Conservation (phyloP, 2,888 invertebrate genomes). For the Cordylochernes scorpioides region DNA sequence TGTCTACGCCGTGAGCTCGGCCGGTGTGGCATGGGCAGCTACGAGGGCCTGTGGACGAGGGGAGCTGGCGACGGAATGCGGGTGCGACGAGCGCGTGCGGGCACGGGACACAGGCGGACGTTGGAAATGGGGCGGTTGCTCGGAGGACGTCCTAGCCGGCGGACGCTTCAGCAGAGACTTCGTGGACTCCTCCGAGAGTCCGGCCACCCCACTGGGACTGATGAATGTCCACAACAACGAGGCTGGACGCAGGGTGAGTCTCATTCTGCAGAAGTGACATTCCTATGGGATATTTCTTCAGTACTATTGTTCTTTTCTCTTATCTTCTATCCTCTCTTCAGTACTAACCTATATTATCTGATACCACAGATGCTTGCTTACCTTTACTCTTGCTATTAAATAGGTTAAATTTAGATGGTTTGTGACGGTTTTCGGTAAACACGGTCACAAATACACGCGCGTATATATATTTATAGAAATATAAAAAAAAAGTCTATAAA, state of each 20-base stretch:
- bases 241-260: constrained; percentile 51
- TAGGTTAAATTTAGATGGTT: too few relatives aligned
- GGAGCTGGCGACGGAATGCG: constrained; percentile 57
- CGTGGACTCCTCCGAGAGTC: constrained; percentile 51
- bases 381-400: too few relatives aligned
- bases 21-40: constrained; percentile 62
- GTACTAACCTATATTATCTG: too few relatives aligned
- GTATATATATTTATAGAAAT: too few relatives aligned
- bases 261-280: too few relatives aligned
- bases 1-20: constrained; percentile 60
- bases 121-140: constrained; percentile 71
- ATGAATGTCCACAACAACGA: constrained; percentile 82
- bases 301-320: too few relatives aligned
- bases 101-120: constrained; percentile 35
- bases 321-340: too few relatives aligned
- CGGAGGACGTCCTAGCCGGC: constrained; percentile 31
- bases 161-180: constrained; percentile 42
- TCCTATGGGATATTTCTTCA: too few relatives aligned
- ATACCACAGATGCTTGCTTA: too few relatives aligned
- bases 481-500: too few relatives aligned
- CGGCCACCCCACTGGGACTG: constrained; percentile 39
- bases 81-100: constrained; percentile 54
- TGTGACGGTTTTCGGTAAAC: too few relatives aligned
- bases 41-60: constrained; percentile 62
- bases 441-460: too few relatives aligned